A percentile compares a stretch with the other conserved stretches of the same genome.
Evolutionary conservation across 1,140 invertebrate genomes (phyloP).

Genomic region (Cherax destructor): DNA sequence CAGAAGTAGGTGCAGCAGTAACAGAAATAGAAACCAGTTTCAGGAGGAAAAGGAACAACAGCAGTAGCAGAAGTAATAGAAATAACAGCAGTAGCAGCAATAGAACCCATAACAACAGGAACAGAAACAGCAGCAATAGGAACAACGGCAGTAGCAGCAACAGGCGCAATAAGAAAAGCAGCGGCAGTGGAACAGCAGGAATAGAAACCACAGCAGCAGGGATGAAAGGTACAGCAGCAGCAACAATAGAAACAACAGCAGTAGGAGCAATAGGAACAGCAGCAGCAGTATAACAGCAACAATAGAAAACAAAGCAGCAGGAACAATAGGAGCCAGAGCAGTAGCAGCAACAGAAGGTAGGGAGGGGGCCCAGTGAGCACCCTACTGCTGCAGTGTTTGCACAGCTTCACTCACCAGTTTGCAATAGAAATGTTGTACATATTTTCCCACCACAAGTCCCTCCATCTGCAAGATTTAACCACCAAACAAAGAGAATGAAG

Average conservation of each 20-base stretch:
- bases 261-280: neutral
- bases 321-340: neutral
- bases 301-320: neutral
- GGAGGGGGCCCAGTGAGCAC: neutral
- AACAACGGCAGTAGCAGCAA: neutral
- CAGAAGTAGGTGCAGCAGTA: neutral
- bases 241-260: neutral
- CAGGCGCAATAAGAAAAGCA: too few relatives aligned
- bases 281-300: neutral
- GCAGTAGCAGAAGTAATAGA: neutral
- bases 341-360: neutral
- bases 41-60: neutral
- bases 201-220: neutral
- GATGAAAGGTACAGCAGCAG: neutral
- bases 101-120: neutral
- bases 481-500: constrained; percentile 60
- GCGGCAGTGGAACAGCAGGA: too few relatives aligned
- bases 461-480: constrained; percentile 52
- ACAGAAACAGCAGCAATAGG: neutral
- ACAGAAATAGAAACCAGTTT: neutral
- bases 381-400: constrained; percentile 17
- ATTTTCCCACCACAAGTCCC: constrained; percentile 42
- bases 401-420: constrained; percentile 28
- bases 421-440: constrained; percentile 39
- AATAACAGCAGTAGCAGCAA: neutral